phyloP scores from a whole-genome alignment of 2,888 invertebrate species.

The Morpho helenor region DNA sequence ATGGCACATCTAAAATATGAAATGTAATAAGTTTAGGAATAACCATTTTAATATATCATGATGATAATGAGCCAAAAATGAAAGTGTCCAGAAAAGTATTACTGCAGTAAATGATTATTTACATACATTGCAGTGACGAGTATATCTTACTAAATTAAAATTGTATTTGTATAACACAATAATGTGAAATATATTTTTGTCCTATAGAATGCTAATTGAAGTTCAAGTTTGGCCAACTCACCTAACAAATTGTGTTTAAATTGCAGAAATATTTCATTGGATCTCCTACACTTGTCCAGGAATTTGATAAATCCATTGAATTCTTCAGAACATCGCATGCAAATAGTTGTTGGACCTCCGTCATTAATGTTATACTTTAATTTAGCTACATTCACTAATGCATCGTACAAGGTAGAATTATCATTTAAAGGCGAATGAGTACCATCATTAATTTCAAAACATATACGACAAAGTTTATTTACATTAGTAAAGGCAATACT shows the following conservation, averaged over 20 bases:
- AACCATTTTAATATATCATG: no score
- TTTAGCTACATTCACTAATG: conserved; percentile 39
- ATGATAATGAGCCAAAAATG: no score
- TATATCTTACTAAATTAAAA: no score
- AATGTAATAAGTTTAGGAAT: no score
- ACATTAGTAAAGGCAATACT: not conserved
- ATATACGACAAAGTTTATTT: conserved; percentile 45
- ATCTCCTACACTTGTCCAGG: conserved; percentile 45
- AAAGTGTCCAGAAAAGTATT: no score
- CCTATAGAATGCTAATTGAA: no score
- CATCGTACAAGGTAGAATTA: conserved; percentile 41
- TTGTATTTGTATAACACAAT: no score
- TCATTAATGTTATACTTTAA: conserved; percentile 40
- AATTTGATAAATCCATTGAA: conserved; percentile 46
- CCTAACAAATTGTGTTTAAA: not conserved
- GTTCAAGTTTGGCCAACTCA: not conserved
- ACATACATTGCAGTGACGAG: not conserved
- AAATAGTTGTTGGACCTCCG: conserved; percentile 43
- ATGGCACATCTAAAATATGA: no score
- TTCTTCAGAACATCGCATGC: conserved; percentile 45
- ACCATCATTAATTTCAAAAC: conserved; percentile 40
- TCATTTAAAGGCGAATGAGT: conserved; percentile 41
- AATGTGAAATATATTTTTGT: no score
- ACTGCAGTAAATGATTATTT: no score
- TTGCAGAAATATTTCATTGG: conserved; percentile 33